Base-by-base conservation (phyloP, 2,797 vertebrate species). In the Sebastes melanostomus region DNA sequence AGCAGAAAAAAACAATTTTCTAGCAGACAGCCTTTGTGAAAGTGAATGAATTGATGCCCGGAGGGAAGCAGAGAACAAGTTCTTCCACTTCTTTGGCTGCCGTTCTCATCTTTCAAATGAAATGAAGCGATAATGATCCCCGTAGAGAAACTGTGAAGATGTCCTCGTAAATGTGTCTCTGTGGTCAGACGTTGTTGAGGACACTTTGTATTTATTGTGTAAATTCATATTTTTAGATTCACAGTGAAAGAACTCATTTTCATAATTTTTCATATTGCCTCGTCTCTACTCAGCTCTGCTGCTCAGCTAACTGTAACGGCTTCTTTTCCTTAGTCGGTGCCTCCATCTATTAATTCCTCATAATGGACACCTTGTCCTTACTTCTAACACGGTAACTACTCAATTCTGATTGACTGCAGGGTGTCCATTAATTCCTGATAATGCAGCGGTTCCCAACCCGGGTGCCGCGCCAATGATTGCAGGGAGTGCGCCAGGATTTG, bases 91-190 rank as follows among this genome's bases (percentile, higher is more conserved):
- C 56, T 5, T 22, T 2, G 25, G 38, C 69, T 62, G 82, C 56
- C 13, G 69, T 76, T 61, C 6, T 66, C 0, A 32, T 80, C 75
- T 80, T 58, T 82, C 29, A 61, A 73, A 69, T 52, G 1, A 62
- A 75, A 79, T 65, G 55, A 81, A 68, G 62, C 11, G 61, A 66
- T 62, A 75, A 83, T 38, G 36, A 68, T 42, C 63, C 30, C 55
- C 8, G 5, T 30, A 3, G 80, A 80, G 74, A 71, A 81, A 56
- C 72, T 69, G 58, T 62, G 66, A 72, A 62, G 11, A 56, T 60
- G 79, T 78, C 78, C 70, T 20, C 30, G 62, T 54, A 52, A 77
- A 75, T 75, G 58, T 58, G 16, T 77, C 4, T 55, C 38, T 59
- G 61, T n/a, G 56, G 66, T 77, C 55, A 67, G 25, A 55, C 1